These are phyloP conservation scores for Dasypolia templi DNA, from an alignment of 2,888 invertebrate species.

Conservation along the genomic window DNA sequence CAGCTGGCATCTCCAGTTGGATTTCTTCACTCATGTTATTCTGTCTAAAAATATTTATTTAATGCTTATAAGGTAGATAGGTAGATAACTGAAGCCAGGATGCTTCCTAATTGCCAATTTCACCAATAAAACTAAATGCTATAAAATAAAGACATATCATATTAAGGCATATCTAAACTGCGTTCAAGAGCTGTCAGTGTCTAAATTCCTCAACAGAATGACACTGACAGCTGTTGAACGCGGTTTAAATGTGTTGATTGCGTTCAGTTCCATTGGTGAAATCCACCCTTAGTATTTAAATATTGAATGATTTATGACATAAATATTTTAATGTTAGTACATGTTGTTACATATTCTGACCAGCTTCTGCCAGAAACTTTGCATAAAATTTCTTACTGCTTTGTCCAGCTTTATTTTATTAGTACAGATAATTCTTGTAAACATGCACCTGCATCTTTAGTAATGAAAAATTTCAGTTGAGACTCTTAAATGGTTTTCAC, in stretches of 20 bases:
- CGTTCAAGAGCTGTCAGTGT: too few relatives aligned
- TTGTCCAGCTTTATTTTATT: neutral
- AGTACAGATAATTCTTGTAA: neutral
- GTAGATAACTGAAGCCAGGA: slow-evolving; percentile 48
- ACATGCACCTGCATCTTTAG: slow-evolving; percentile 1
- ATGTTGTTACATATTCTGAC: neutral
- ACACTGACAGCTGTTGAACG: too few relatives aligned
- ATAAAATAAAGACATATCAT: too few relatives aligned
- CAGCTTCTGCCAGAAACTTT: neutral
- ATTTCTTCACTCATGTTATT: slow-evolving; percentile 69
- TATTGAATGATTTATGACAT: neutral
- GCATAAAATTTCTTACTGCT: neutral
- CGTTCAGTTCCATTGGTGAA: too few relatives aligned
- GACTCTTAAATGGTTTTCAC: neutral
- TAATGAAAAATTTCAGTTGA: too few relatives aligned
- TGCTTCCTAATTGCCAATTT: too few relatives aligned
- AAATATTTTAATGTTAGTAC: neutral
- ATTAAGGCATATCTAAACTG: too few relatives aligned
- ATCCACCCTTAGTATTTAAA: too few relatives aligned
- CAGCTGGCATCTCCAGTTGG: slow-evolving; percentile 66
- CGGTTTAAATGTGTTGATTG: too few relatives aligned
- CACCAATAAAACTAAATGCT: too few relatives aligned
- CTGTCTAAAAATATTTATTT: slow-evolving; percentile 69
- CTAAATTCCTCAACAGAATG: too few relatives aligned
- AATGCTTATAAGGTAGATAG: slow-evolving; percentile 30